Percentiles rank a stretch among this genome's conserved stretches.
Evolutionary conservation across 2,113 vertebrate genomes (phyloP).

Genomic region (Hucho hucho): DNA sequence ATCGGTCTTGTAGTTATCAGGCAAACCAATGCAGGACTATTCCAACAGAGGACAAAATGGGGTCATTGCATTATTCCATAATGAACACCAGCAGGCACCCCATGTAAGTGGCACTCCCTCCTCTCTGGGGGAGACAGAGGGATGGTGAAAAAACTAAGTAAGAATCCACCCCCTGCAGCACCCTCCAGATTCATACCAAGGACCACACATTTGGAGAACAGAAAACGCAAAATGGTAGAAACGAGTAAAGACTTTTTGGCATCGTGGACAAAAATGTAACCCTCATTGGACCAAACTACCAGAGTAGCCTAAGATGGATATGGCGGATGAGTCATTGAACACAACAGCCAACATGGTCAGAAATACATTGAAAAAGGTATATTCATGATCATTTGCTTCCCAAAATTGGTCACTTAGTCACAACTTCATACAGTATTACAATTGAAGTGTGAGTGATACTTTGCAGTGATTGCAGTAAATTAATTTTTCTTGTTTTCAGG

Average conservation of each 20-base stretch:
- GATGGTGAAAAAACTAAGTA: slow-evolving; percentile 3
- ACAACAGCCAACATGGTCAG: slow-evolving; percentile 83
- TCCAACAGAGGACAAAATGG: slow-evolving; percentile 72
- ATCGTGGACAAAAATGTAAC: slow-evolving; percentile 56
- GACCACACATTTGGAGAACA: slow-evolving; percentile 83
- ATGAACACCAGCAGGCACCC: slow-evolving; percentile 16
- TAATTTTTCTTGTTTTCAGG: slow-evolving; percentile 65
- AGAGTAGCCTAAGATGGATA: slow-evolving; percentile 80
- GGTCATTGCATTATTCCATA: slow-evolving; percentile 59
- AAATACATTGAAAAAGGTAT: slow-evolving; percentile 86
- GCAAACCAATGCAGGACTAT: slow-evolving; percentile 6
- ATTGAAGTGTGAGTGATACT: neutral
- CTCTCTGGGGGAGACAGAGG: slow-evolving; percentile 10
- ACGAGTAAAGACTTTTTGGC: slow-evolving; percentile 53
- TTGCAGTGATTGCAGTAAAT: no score
- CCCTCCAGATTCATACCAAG: slow-evolving; percentile 83
- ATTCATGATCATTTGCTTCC: neutral
- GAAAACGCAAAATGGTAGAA: slow-evolving; percentile 82
- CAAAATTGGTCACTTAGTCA: neutral
- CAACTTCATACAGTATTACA: neutral
- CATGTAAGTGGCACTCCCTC: slow-evolving; percentile 19
- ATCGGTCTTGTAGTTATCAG: slow-evolving; percentile 14
- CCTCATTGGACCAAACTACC: slow-evolving; percentile 87
- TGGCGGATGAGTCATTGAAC: slow-evolving; percentile 88
- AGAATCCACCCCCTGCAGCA: slow-evolving; percentile 20